Evolutionary conservation across 1,140 invertebrate species (phyloP).

Genomic region (Neodiprion pinetum): DNA sequence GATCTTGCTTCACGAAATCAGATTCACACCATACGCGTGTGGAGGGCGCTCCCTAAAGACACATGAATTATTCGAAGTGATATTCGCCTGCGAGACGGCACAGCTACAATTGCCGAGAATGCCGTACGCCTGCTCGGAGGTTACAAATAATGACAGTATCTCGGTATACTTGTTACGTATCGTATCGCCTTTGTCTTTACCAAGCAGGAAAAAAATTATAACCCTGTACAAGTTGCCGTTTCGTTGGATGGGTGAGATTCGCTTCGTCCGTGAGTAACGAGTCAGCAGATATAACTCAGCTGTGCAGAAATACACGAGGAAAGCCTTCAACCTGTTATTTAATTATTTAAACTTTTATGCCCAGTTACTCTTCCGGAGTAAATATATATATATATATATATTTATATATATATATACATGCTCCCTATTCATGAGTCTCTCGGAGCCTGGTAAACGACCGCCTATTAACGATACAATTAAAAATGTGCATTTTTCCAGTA

Average conservation of each 20-base stretch:
- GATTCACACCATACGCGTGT: too few relatives aligned
- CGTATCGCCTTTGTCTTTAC: background rate
- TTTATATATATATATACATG: background rate
- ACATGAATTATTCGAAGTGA: too few relatives aligned
- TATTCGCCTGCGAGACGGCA: too few relatives aligned
- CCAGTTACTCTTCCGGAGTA: background rate
- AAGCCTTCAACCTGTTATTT: background rate
- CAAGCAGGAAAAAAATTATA: background rate
- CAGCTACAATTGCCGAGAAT: background rate
- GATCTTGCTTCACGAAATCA: too few relatives aligned
- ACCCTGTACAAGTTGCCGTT: background rate
- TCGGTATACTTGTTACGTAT: background rate
- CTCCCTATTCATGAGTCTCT: constrained; percentile 53
- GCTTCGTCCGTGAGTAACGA: too few relatives aligned
- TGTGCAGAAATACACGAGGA: background rate
- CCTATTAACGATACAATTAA: constrained; percentile 54
- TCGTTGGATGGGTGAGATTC: background rate
- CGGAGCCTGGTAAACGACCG: constrained; percentile 50
- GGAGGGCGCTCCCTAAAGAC: too few relatives aligned
- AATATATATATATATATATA: background rate
- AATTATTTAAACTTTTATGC: background rate
- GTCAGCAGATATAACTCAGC: too few relatives aligned
- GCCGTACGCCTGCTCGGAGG: background rate
- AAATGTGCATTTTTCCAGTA: constrained; percentile 49
- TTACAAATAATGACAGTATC: constrained; percentile 5